A percentile compares a stretch with the other conserved stretches of the same genome.
Evolutionary conservation across 2,113 vertebrate species (phyloP).

Genomic region (Monopterus albus): DNA sequence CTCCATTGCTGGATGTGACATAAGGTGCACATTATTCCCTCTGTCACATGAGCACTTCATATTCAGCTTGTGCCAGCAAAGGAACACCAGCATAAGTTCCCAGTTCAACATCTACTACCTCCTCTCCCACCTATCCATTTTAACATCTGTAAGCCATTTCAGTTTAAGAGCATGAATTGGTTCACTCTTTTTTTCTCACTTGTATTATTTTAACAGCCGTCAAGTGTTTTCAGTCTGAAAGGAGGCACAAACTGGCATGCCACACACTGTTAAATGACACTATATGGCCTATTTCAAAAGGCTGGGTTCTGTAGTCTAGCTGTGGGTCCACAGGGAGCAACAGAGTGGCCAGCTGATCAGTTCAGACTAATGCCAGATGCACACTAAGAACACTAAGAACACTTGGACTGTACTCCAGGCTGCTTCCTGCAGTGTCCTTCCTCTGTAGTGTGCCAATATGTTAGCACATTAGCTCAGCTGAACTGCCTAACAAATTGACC

Average conservation of each 20-base stretch:
- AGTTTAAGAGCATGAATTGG: slow-evolving; percentile 67
- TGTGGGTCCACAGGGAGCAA: slow-evolving; percentile 26
- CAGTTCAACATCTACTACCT: slow-evolving; percentile 31
- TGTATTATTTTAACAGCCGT: slow-evolving; percentile 76
- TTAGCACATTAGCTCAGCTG: slow-evolving; percentile 49
- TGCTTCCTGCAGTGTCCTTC: slow-evolving; percentile 41
- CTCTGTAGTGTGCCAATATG: slow-evolving; percentile 20
- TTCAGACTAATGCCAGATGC: slow-evolving; percentile 57
- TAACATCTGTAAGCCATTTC: slow-evolving; percentile 78
- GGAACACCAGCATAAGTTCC: slow-evolving; percentile 29
- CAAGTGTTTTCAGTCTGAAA: slow-evolving; percentile 72
- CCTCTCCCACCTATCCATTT: slow-evolving; percentile 55
- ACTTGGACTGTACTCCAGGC: slow-evolving; percentile 43
- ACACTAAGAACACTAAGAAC: slow-evolving; percentile 47
- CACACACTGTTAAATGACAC: slow-evolving; percentile 31
- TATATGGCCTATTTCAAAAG: slow-evolving; percentile 18
- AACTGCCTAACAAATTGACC: slow-evolving; percentile 53
- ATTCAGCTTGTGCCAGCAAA: slow-evolving; percentile 30
- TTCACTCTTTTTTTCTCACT: slow-evolving; percentile 67
- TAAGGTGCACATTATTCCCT: no score
- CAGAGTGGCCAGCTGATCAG: slow-evolving; percentile 30
- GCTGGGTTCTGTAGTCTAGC: slow-evolving; percentile 19
- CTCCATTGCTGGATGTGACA: no score
- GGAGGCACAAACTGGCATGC: slow-evolving; percentile 70
- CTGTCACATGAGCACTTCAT: slow-evolving; percentile 8